A percentile compares a stretch with the other conserved stretches of the same genome.
phyloP scores from a whole-genome alignment of 2,113 vertebrate genomes.

The Bambusicola thoracicus region DNA sequence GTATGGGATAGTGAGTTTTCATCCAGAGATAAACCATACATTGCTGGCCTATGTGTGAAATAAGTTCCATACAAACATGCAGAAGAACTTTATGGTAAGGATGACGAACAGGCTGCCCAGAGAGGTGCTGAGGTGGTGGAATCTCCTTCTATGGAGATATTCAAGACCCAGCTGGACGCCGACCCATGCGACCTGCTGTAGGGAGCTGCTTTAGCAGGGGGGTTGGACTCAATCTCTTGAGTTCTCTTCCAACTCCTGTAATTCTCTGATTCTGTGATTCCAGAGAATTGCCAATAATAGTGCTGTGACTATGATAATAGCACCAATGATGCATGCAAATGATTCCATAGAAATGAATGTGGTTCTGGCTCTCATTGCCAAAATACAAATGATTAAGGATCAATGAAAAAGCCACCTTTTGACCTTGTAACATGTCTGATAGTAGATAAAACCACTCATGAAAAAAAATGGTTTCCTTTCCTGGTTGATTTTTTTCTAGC shows the following conservation, averaged over 20 bases:
- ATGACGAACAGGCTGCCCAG: no score
- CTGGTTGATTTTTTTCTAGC: background rate
- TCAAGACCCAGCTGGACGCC: no score
- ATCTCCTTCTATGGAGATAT: no score
- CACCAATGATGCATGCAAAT: background rate
- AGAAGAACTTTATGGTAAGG: no score
- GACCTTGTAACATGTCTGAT: background rate
- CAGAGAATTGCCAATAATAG: background rate
- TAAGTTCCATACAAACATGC: background rate
- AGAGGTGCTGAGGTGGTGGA: no score
- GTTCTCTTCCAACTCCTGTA: no score
- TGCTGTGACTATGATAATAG: background rate
- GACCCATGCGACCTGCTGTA: no score
- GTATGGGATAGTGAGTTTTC: background rate
- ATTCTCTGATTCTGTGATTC: no score
- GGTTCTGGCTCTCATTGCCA: background rate
- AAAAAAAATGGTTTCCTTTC: background rate
- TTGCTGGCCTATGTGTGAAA: background rate
- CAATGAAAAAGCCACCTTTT: background rate
- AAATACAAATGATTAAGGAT: background rate
- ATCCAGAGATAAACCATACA: background rate
- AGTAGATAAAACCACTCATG: background rate
- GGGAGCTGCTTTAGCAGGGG: no score
- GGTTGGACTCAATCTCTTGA: no score
- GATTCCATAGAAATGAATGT: accelerated